These are phyloP conservation scores for cattle (Bos taurus) DNA, from an alignment of 2,113 vertebrate species.

Conservation along the genomic window DNA sequence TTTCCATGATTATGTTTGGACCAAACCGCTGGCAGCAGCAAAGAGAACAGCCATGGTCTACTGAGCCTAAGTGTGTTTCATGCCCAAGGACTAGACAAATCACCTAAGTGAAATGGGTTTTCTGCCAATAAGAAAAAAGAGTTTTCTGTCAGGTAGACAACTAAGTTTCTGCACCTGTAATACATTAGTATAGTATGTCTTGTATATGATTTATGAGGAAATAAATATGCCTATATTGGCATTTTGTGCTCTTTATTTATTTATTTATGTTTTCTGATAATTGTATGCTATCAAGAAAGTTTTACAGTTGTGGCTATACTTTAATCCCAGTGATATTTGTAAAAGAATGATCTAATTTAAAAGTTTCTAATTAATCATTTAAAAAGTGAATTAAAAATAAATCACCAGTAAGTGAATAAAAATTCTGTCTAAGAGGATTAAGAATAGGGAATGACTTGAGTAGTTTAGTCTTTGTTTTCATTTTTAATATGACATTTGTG, in stretches of 20 bases:
- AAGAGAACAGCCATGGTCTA: not conserved
- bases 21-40: not conserved
- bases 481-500: not conserved
- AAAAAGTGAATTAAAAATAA: not conserved
- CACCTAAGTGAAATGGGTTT: not conserved
- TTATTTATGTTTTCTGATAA: not conserved
- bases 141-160: not conserved
- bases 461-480: not conserved
- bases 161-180: not conserved
- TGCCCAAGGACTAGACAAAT: not conserved
- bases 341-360: not conserved
- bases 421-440: not conserved
- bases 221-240: not conserved
- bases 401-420: not conserved
- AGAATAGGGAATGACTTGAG: not conserved
- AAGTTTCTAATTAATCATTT: conserved; percentile 1
- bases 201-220: not conserved
- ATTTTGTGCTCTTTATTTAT: not conserved
- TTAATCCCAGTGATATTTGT: not conserved
- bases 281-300: not conserved
- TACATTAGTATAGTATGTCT: not conserved
- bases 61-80: not conserved
- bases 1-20: not conserved
- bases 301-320: not conserved
- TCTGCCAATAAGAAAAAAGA: not conserved